A percentile compares a stretch with the other conserved stretches of the same genome.
These are phyloP conservation scores for Drosophila navojoa DNA, from an alignment of 1,140 invertebrate genomes.

Conservation along the genomic window DNA sequence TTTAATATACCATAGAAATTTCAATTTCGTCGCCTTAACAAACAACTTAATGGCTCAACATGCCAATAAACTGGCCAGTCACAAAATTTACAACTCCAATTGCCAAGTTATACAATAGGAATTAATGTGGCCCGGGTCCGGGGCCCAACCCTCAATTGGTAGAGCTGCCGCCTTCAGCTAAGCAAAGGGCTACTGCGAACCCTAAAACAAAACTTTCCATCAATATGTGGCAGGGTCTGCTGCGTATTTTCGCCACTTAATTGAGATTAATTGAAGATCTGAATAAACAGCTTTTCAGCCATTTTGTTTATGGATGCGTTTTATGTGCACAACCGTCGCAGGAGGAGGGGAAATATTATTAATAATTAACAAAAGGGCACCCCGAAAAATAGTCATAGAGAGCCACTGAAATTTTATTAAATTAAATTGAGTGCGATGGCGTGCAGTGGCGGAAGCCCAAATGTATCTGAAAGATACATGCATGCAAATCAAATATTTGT, in stretches of 20 bases:
- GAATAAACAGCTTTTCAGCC: constrained; percentile 73
- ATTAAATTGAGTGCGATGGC: constrained; percentile 77
- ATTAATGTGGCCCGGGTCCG: constrained; percentile 67
- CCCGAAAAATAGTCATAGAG: constrained; percentile 55
- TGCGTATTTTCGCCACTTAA: constrained; percentile 70
- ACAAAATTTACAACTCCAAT: constrained; percentile 40
- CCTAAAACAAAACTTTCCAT: constrained; percentile 53
- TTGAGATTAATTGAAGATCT: constrained; percentile 80
- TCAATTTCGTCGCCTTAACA: constrained; percentile 40
- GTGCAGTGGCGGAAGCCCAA: constrained; percentile 50
- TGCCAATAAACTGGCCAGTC: constrained; percentile 59
- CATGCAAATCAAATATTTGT: constrained; percentile 64
- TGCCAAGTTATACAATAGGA: constrained; percentile 50
- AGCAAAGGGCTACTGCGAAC: constrained; percentile 66
- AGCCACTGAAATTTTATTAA: constrained; percentile 64
- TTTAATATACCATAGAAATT: constrained; percentile 8
- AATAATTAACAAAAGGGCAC: constrained; percentile 71
- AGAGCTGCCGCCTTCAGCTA: constrained; percentile 32
- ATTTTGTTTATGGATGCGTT: constrained; percentile 73
- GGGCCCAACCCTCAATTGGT: constrained; percentile 68
- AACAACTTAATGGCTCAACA: constrained; percentile 56
- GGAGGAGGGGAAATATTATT: constrained; percentile 52
- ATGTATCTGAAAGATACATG: constrained; percentile 60
- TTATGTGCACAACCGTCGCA: constrained; percentile 64
- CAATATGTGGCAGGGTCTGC: constrained; percentile 34